Base-by-base conservation (phyloP, 2,797 vertebrate genomes). In the Urophycis tenuis region DNA sequence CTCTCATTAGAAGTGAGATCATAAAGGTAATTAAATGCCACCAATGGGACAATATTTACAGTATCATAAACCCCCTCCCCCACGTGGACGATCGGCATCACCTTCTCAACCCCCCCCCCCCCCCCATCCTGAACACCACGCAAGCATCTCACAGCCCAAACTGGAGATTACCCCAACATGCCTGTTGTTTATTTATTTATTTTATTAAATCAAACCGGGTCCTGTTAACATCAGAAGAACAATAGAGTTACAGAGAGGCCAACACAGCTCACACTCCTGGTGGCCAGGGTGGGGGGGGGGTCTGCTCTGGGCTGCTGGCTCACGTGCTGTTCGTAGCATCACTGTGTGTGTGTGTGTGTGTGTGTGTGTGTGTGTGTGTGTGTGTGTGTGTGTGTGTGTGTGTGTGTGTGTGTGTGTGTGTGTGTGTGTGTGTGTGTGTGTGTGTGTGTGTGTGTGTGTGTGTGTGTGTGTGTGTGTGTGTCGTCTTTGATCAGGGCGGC, bases 401-500 rank as follows among this genome's bases (percentile, higher is more conserved):
- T 9, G 36, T 6, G 36, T n/a, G 60, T 67, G 60, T 82, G 70
- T 83, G 69, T 69, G 39, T 22, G 35, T 39, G 5, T 29, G 25
- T 22, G 12, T 9, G 11, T 36, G 15, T 74, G 64, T 31, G 39
- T 0, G 39, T 35, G 22, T 49, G 75, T 45, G 29, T 39, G 77
- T 45, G 14, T 49, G 35, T 36, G 9, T 11, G 3, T 73, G 72
- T 73, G 35, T 39, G n/a, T 39, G 25, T 73, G 35, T 39, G 33
- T 73, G 19, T 9, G 36, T 6, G 36, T n/a, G 10, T 35, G 64
- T 64, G 72, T n/a, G 32, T 29, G 31, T 2, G n/a, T 70, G 8
- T 70, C 53, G 74, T 74, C 72, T 74, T 72, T 74, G 5, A 81
- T 75, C 73, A 80, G 73, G 79, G 34, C 80, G 78, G 76, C 22